Conservation (phyloP, 2,113 vertebrate genomes). For the Coptodon rendalli region DNA sequence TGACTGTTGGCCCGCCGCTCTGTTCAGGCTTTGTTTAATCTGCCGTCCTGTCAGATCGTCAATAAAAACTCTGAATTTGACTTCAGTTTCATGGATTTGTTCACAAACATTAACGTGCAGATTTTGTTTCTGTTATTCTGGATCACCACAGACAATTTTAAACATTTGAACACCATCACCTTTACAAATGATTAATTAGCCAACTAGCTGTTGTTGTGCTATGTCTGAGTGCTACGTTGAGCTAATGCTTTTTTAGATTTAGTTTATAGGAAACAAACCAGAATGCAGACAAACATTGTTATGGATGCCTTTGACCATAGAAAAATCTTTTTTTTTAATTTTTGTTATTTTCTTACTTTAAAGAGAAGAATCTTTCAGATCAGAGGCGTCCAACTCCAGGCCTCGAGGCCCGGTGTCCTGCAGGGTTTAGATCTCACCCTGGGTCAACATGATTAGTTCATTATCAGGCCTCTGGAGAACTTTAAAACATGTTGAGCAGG, state of each 20-base stretch:
- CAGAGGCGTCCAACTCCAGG: neutral
- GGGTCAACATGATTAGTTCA: neutral
- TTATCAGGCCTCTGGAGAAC: neutral
- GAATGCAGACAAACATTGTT: neutral
- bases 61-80: neutral
- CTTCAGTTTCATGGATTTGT: neutral
- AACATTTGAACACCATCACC: neutral
- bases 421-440: neutral
- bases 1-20: neutral
- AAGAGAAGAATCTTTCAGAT: neutral
- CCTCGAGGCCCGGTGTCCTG: neutral
- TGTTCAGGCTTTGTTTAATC: neutral
- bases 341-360: neutral
- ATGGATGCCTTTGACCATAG: neutral
- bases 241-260: neutral
- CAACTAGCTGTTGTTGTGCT: neutral
- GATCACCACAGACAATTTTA: neutral
- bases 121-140: neutral
- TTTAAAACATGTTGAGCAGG: neutral
- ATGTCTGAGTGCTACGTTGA: neutral
- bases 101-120: neutral
- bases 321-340: fast-evolving
- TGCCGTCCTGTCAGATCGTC: neutral
- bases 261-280: neutral
- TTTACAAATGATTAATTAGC: neutral